Percentiles rank a stretch among this genome's conserved stretches.
Evolutionary conservation across 2,797 vertebrate species (phyloP).

Genomic region (Protonibea diacanthus): DNA sequence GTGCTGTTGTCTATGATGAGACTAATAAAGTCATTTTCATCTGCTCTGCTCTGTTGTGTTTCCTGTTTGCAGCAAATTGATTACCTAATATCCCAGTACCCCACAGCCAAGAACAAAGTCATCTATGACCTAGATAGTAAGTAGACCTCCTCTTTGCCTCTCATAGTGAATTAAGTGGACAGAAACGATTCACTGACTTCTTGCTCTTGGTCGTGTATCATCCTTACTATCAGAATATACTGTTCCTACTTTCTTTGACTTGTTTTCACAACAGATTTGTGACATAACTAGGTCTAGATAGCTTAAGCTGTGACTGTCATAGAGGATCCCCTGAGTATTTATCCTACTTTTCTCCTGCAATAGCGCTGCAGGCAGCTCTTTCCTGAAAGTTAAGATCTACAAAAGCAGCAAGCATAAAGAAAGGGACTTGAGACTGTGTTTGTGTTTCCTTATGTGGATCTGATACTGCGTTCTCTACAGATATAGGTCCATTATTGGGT

Average conservation of each 20-base stretch:
- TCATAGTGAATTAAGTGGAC: constrained; percentile 42
- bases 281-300: constrained; percentile 64
- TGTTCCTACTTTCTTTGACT: constrained; percentile 38
- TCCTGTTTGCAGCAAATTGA: constrained; percentile 91
- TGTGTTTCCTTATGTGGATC: constrained; percentile 3
- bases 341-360: constrained; percentile 36
- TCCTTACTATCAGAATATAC: constrained; percentile 44
- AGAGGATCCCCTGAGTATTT: constrained; percentile 30
- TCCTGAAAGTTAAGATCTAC: constrained; percentile 40
- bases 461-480: constrained; percentile 76
- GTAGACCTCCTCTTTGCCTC: constrained; percentile 72
- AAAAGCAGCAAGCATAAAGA: constrained; percentile 14
- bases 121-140: constrained; percentile 94
- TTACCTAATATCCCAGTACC: constrained; percentile 91
- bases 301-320: constrained; percentile 18
- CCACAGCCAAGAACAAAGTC: constrained; percentile 90
- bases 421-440: background rate
- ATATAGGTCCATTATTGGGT: constrained; percentile 90
- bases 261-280: constrained; percentile 51
- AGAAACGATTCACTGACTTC: constrained; percentile 32
- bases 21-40: constrained; percentile 27
- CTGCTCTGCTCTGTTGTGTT: constrained; percentile 57
- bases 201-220: constrained; percentile 19
- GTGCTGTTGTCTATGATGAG: background rate
- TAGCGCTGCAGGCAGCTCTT: constrained; percentile 16